Percentiles rank a stretch among this genome's conserved stretches.
phyloP scores from a whole-genome alignment of 2,797 vertebrate species.

The Knipowitschia caucasica region DNA sequence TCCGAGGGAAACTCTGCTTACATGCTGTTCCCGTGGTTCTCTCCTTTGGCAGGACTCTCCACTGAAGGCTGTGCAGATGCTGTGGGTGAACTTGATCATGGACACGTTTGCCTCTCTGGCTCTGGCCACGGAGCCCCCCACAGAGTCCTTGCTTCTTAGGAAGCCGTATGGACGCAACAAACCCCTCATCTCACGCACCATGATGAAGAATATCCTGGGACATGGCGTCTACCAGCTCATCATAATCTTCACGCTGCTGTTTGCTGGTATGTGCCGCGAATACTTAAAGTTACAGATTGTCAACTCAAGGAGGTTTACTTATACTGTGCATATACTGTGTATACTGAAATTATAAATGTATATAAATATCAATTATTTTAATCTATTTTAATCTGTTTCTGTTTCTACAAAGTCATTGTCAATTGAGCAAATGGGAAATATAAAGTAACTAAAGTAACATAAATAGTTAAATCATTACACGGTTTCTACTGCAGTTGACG shows the following conservation, averaged over 20 bases:
- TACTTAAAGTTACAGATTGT: background rate
- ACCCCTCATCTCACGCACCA: constrained; percentile 96
- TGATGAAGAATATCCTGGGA: constrained; percentile 99
- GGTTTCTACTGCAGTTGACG: no score
- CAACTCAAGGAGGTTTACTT: no score
- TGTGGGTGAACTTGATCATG: constrained; percentile 99
- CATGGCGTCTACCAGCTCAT: constrained; percentile 94
- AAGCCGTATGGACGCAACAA: constrained; percentile 98
- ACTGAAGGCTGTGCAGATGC: constrained; percentile 97
- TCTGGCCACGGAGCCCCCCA: constrained; percentile 96
- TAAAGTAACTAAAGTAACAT: no score
- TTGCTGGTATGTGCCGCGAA: constrained; percentile 82
- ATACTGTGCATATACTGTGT: background rate
- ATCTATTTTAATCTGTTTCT: no score
- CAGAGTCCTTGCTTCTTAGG: constrained; percentile 91
- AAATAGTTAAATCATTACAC: no score
- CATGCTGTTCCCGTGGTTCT: background rate
- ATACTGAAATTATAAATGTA: no score
- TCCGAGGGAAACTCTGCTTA: no score
- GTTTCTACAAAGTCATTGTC: no score
- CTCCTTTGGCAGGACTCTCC: constrained; percentile 86
- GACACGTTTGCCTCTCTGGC: constrained; percentile 97
- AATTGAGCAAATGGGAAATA: no score
- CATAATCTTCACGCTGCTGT: constrained; percentile 93
- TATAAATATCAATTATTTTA: no score